Evolutionary conservation across 2,113 vertebrate genomes (phyloP).

Genomic region (Gorilla gorilla): DNA sequence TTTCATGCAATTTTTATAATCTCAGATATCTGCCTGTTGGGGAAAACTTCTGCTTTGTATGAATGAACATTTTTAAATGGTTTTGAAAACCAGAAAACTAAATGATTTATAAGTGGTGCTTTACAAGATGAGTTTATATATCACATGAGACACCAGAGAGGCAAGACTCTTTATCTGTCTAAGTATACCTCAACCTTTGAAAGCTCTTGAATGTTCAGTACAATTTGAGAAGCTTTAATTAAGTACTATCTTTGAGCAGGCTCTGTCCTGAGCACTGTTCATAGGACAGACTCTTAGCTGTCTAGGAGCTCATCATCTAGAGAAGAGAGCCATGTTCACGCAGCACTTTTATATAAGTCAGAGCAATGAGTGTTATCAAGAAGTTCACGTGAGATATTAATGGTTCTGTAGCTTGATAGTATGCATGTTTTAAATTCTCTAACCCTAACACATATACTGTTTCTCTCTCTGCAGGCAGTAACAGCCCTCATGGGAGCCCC

Average conservation of each 20-base stretch:
- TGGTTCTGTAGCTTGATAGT: neutral
- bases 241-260: neutral
- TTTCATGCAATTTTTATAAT: constrained; percentile 28
- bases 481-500: constrained; percentile 90
- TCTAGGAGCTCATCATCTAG: neutral
- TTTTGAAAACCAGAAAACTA: constrained; percentile 35
- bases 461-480: constrained; percentile 84
- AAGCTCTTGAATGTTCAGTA: neutral
- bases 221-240: neutral
- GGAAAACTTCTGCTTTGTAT: neutral
- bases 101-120: constrained; percentile 5
- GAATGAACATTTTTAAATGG: neutral
- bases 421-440: neutral
- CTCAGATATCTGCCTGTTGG: neutral
- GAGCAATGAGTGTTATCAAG: neutral
- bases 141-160: neutral
- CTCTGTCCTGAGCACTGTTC: neutral
- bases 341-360: neutral
- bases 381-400: neutral
- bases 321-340: neutral
- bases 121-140: neutral
- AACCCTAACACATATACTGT: neutral
- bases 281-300: neutral
- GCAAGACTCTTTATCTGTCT: neutral
- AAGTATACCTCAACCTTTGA: neutral